phyloP scores from a whole-genome alignment of 2,797 vertebrate genomes.

The Typhlichthys eigenmanni region DNA sequence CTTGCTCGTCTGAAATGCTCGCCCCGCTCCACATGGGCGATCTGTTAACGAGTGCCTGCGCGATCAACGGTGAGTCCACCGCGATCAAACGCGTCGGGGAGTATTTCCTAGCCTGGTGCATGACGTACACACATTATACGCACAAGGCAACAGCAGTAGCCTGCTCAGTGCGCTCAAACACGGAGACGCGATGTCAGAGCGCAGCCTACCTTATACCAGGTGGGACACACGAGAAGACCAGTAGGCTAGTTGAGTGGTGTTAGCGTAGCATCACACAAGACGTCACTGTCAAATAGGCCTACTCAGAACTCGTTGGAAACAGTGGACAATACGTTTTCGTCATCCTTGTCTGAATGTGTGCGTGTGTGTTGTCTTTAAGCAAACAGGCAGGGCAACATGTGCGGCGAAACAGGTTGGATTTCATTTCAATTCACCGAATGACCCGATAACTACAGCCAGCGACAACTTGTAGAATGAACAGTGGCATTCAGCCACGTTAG shows the following conservation, averaged over 20 bases:
- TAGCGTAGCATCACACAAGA: background rate
- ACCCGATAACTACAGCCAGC: too few species aligned
- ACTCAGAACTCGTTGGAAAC: background rate
- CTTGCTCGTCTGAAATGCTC: background rate
- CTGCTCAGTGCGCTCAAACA: constrained; percentile 4
- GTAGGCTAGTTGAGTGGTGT: too few species aligned
- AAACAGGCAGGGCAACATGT: constrained; percentile 41
- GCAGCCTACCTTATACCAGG: too few species aligned
- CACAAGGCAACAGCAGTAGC: background rate
- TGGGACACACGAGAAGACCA: background rate
- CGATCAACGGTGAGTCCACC: constrained; percentile 29
- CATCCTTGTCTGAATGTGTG: background rate
- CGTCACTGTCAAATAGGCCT: constrained; percentile 12
- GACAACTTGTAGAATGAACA: too few species aligned
- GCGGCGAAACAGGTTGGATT: constrained; percentile 60
- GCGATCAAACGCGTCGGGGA: constrained; percentile 47
- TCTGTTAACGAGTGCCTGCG: constrained; percentile 31
- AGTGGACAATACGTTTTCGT: background rate
- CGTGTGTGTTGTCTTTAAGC: constrained; percentile 37
- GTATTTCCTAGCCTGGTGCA: constrained; percentile 63
- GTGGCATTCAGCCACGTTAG: too few species aligned
- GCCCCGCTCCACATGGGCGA: background rate
- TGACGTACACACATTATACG: constrained; percentile 51
- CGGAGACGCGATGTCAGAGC: background rate
- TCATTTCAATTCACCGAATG: constrained; percentile 40